A percentile compares a stretch with the other conserved stretches of the same genome.
These are phyloP conservation scores for Anagyrus pseudococci DNA, from an alignment of 2,888 invertebrate species.

Conservation along the genomic window DNA sequence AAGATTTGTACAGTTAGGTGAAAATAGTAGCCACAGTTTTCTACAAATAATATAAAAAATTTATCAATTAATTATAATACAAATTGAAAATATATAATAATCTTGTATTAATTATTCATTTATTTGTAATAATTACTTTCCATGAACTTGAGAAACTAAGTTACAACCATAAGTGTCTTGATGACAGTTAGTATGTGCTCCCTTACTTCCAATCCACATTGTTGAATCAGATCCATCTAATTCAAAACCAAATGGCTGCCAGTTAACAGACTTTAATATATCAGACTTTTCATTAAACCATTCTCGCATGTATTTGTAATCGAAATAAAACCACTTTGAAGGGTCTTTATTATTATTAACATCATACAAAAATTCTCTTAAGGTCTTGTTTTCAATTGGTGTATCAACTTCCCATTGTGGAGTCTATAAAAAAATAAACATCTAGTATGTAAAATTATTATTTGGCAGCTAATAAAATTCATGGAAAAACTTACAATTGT, in stretches of 20 bases:
- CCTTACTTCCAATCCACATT: conserved; percentile 86
- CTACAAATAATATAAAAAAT: conserved; percentile 60
- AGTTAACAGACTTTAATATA: conserved; percentile 67
- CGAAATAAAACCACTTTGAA: conserved; percentile 80
- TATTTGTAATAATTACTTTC: conserved; percentile 70
- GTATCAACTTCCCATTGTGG: conserved; percentile 86
- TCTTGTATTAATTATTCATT: not conserved
- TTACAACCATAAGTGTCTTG: conserved; percentile 94
- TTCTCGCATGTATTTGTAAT: conserved; percentile 81
- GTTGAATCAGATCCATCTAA: conserved; percentile 75
- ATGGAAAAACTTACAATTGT: conserved; percentile 52
- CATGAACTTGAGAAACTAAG: conserved; percentile 86
- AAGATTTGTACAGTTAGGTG: conserved; percentile 72
- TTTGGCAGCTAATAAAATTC: conserved; percentile 1
- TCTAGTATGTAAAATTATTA: not conserved
- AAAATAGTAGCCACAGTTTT: conserved; percentile 92
- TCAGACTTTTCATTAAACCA: conserved; percentile 69
- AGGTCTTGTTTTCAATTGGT: conserved; percentile 66
- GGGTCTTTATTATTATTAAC: conserved; percentile 49
- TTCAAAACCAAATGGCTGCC: conserved; percentile 77
- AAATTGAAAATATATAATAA: not conserved
- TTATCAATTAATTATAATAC: conserved; percentile 11
- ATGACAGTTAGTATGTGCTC: conserved; percentile 93
- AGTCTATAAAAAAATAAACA: conserved; percentile 49
- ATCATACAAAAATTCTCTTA: conserved; percentile 68